A percentile compares a stretch with the other conserved stretches of the same genome.
These are phyloP conservation scores for Drosophila emarginata DNA, from an alignment of 2,888 invertebrate species.

Conservation along the genomic window DNA sequence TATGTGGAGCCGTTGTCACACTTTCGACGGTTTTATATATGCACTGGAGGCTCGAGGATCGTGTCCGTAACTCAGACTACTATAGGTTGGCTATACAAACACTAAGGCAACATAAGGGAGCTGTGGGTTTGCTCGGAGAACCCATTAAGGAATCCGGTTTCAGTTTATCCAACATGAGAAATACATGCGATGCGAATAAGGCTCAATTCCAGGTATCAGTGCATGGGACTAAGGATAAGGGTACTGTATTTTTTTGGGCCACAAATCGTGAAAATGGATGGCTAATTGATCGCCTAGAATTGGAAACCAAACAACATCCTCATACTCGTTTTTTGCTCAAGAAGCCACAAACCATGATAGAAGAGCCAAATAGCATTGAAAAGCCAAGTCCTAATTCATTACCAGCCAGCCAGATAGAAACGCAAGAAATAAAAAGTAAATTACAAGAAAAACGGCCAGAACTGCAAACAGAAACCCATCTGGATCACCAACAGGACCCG, in stretches of 20 bases:
- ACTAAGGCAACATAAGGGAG: constrained; percentile 83
- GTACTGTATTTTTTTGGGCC: constrained; percentile 85
- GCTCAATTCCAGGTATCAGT: constrained; percentile 87
- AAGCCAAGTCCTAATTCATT: neutral
- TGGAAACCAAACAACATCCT: constrained; percentile 86
- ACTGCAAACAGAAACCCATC: neutral
- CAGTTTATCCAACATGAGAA: constrained; percentile 84
- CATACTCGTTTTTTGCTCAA: constrained; percentile 85
- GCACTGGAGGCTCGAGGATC: constrained; percentile 83
- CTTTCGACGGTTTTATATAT: constrained; percentile 80
- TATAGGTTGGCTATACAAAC: constrained; percentile 86
- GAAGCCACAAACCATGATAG: constrained; percentile 31
- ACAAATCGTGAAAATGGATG: constrained; percentile 83
- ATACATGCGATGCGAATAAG: constrained; percentile 83
- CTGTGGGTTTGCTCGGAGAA: constrained; percentile 87
- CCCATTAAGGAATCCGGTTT: constrained; percentile 87
- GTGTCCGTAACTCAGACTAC: constrained; percentile 84
- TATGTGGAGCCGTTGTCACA: constrained; percentile 85
- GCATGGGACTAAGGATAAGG: constrained; percentile 87
- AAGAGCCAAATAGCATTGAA: neutral
- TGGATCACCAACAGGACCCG: neutral
- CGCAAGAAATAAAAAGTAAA: neutral
- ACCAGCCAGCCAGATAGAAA: neutral
- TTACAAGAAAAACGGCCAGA: neutral
- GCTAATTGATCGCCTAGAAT: constrained; percentile 85